These are phyloP conservation scores for Glomeris maerens DNA, from an alignment of 1,140 invertebrate genomes.

Conservation along the genomic window DNA sequence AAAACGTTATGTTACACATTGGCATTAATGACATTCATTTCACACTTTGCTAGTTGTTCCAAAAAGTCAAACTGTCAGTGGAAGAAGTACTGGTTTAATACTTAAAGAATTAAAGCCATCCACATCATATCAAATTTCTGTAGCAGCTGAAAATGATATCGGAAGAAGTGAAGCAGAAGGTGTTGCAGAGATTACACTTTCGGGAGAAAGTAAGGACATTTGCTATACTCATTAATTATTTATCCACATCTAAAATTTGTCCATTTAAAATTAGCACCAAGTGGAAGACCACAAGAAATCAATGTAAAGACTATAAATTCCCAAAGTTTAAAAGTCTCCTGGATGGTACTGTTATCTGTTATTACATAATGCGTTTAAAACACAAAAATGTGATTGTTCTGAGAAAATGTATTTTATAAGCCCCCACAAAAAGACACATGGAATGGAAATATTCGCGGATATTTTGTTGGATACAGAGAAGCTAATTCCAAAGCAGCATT, in stretches of 20 bases:
- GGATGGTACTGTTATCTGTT: too few species aligned
- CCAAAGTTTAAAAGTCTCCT: constrained; percentile 76
- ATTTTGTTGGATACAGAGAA: constrained; percentile 54
- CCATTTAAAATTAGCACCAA: neutral
- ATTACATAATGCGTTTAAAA: too few species aligned
- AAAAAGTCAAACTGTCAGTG: too few species aligned
- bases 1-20: too few species aligned
- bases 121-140: constrained; percentile 78
- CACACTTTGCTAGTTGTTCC: too few species aligned
- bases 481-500: constrained; percentile 75
- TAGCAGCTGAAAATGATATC: constrained; percentile 88
- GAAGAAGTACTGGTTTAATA: too few species aligned
- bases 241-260: neutral
- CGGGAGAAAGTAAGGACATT: constrained; percentile 56
- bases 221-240: neutral
- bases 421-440: constrained; percentile 71
- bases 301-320: constrained; percentile 79
- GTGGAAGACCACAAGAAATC: constrained; percentile 41
- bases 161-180: constrained; percentile 80
- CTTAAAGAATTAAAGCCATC: constrained; percentile 62
- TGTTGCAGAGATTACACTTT: constrained; percentile 80
- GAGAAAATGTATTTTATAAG: too few species aligned
- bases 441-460: constrained; percentile 83
- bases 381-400: too few species aligned
- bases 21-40: too few species aligned